These are phyloP conservation scores for Oceanites oceanicus DNA, from an alignment of 2,113 vertebrate genomes.

Conservation along the genomic window DNA sequence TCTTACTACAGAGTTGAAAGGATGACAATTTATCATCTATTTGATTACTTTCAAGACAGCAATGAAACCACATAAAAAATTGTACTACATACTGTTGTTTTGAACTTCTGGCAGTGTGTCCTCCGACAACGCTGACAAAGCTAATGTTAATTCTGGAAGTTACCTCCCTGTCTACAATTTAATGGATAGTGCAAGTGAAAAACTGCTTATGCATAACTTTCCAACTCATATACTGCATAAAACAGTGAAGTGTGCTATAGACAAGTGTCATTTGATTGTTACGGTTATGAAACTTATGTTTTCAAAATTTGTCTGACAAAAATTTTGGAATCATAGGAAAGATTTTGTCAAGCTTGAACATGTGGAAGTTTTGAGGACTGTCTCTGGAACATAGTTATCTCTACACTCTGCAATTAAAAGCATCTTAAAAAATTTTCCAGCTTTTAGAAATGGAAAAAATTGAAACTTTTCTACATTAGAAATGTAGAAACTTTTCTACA, in stretches of 20 bases:
- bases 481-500: not conserved
- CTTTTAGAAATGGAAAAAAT: not conserved
- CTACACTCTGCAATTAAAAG: not conserved
- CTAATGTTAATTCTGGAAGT: conserved; percentile 16
- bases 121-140: conserved; percentile 10
- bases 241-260: not conserved
- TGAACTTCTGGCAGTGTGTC: not conserved
- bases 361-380: not conserved
- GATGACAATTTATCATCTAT: not conserved
- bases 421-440: not conserved
- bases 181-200: not conserved
- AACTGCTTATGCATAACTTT: not conserved
- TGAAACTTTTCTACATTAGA: not conserved
- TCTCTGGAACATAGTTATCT: not conserved
- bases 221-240: not conserved
- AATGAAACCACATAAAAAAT: not conserved
- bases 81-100: not conserved
- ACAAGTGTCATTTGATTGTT: not conserved
- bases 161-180: not conserved
- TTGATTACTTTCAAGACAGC: not conserved
- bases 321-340: not conserved
- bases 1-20: not conserved
- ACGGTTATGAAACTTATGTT: not conserved
- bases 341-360: not conserved
- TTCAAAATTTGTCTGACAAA: not conserved